Base-by-base conservation (phyloP, 1,140 invertebrate genomes). In the Ectropis grisescens region DNA sequence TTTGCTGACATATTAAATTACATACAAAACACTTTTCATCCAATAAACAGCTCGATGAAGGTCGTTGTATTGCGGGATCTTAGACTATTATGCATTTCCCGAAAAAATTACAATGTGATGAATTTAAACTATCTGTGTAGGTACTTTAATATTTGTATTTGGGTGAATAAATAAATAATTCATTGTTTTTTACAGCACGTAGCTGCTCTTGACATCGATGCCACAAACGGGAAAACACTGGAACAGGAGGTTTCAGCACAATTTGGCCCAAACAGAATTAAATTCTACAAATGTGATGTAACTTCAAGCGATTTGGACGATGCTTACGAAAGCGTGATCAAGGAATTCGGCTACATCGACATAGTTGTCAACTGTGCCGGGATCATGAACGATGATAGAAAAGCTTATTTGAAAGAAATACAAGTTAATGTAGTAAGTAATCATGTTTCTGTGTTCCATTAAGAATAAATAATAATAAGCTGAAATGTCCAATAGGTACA, bases 311-410 rank as follows among this genome's bases (percentile, higher is more conserved):
- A 56, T 8, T 13, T 62, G 9, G 24, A 46, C 8, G 25, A 22
- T 8, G 42, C 36, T 2, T 58, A 45, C 15, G 31, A 45, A 11
- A 39, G 24, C 11, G 26, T 49, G 10, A 7, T 44, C 5, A 43
- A 52, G 1, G 64, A 84, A 7, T 67, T 86, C 26, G 86, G 86
- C 0, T 82, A 84, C 2, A 64, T 89, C 5, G 85, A 89, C 56
- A 79, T 90, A 2, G 80, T 88, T 13, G 69, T 90, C 24, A 90
- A 90, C 58, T 89, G 88, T 57, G 88, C 86, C 11, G 88, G 84
- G 6, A 58, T 64, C 11, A 44, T 69, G 30, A 52, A 66, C 22
- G 66, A 69, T 41, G 29, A 39, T 5, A 29, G 15, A 23, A 47
- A 33, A 33, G 46, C 39, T 27, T 61, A 57, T 41, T 41, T 46